These are phyloP conservation scores for Thrips palmi DNA, from an alignment of 1,140 invertebrate species.

Conservation along the genomic window DNA sequence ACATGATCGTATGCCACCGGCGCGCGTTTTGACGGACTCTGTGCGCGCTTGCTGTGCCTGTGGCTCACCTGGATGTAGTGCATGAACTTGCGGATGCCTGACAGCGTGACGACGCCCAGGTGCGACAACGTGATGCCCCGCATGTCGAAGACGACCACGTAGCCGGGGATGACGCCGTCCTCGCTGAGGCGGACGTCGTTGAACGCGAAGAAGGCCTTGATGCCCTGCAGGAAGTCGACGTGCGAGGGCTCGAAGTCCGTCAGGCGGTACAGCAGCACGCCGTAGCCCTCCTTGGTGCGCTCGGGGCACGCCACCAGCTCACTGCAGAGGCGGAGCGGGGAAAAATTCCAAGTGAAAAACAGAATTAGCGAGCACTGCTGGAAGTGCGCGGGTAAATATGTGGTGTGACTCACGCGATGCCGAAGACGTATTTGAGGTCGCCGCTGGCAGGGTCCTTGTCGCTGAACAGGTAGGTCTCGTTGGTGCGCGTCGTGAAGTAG, in stretches of 20 bases:
- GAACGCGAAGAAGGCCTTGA: constrained; percentile 42
- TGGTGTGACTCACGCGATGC: too few relatives aligned
- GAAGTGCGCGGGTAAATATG: too few relatives aligned
- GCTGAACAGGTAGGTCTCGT: constrained; percentile 17
- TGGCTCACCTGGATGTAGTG: constrained; percentile 38
- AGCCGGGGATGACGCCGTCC: constrained; percentile 37
- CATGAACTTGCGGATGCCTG: constrained; percentile 37
- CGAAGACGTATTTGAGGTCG: too few relatives aligned
- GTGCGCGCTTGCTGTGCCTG: background rate
- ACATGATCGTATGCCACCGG: too few relatives aligned
- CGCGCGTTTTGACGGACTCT: background rate
- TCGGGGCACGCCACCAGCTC: constrained; percentile 25
- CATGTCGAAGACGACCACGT: constrained; percentile 45
- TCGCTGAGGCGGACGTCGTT: constrained; percentile 40
- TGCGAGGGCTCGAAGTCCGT: constrained; percentile 36
- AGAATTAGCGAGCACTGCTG: too few relatives aligned
- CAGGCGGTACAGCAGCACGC: constrained; percentile 34
- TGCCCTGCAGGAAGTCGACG: constrained; percentile 34
- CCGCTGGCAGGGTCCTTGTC: constrained; percentile 13
- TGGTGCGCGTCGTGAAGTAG: constrained; percentile 17
- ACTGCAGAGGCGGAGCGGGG: too few relatives aligned
- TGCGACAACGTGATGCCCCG: constrained; percentile 38
- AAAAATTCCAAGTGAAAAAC: too few relatives aligned
- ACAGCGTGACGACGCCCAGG: constrained; percentile 32
- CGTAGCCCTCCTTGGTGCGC: constrained; percentile 35